phyloP scores from a whole-genome alignment of 2,797 vertebrate species.

The Mus spretus region DNA sequence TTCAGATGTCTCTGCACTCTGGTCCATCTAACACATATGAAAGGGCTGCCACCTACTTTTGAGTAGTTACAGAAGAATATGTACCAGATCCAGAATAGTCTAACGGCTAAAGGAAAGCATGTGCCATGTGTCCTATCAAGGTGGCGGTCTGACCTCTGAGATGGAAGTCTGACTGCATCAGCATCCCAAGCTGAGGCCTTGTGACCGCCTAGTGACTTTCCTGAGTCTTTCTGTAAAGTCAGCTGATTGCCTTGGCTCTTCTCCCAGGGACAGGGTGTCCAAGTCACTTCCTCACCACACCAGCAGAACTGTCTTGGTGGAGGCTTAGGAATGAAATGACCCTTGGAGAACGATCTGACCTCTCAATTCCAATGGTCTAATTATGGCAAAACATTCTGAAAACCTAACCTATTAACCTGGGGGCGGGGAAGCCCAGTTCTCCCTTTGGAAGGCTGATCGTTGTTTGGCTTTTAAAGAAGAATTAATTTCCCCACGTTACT shows the following conservation, averaged over 20 bases:
- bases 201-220: slow-evolving; percentile 74
- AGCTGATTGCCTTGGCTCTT: slow-evolving; percentile 78
- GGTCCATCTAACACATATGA: not conserved
- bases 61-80: slow-evolving; percentile 4
- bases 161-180: slow-evolving; percentile 69
- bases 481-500: slow-evolving; percentile 64
- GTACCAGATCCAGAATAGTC: not conserved
- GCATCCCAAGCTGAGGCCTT: slow-evolving; percentile 61
- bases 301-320: slow-evolving; percentile 65
- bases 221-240: slow-evolving; percentile 72
- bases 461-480: slow-evolving; percentile 58
- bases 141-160: slow-evolving; percentile 63
- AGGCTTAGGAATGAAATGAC: slow-evolving; percentile 76
- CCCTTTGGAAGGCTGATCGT: slow-evolving; percentile 65
- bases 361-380: slow-evolving; percentile 72
- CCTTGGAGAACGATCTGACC: slow-evolving; percentile 78
- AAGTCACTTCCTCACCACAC: slow-evolving; percentile 57
- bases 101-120: slow-evolving; percentile 38
- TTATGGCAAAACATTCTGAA: slow-evolving; percentile 79
- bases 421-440: not conserved
- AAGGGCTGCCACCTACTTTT: slow-evolving; percentile 16
- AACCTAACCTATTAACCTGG: slow-evolving; percentile 75
- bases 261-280: slow-evolving; percentile 77
- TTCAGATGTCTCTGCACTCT: slow-evolving; percentile 47
- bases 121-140: slow-evolving; percentile 32